Evolutionary conservation across 2,888 invertebrate species (phyloP), one percentile per base, ranked within the genome.

Genomic region (Metalampra italica): DNA sequence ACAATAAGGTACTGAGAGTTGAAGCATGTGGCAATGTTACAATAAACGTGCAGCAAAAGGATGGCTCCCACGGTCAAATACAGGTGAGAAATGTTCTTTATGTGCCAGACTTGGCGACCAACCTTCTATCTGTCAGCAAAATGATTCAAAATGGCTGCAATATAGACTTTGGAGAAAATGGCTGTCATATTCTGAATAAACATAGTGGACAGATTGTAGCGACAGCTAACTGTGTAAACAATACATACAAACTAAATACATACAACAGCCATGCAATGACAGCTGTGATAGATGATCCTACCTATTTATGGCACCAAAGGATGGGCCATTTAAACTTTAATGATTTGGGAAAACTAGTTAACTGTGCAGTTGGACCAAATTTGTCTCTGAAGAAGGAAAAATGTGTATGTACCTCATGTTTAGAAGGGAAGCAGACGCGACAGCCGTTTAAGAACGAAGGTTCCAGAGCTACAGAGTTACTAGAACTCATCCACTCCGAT

Each of bases 81-180:
- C 62, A 60, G 1, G 60, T 64, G 8, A 37, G 38, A 39, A 52
- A 57, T 52, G 51, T 55, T 22, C 30, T 59, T 5, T 59, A 46
- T 47, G 50, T 54, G 13, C 59, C 59, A 14, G 53, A 51, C 9
- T 36, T 56, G 7, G 43, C 52, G 0, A 52, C 50, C n/a, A 52
- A 54, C 30, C 38, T 58, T 13, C 29, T 56, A 9, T 56, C 54
- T n/a, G 53, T 56, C 0, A 56, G 56, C 15, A 45, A 55, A 42
- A 50, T 56, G 4, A 51, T 51, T 9, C 51, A 51, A 13, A 48
- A 46, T 45, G 49, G 47, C 0, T 51, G 53, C 30, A 7, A 42
- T 14, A 40, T 56, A n/a, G 22, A 50, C 22, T 54, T 54, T 45
- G 12, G 48, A 11, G 7, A 50, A 9, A n/a, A 45, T 9, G 52